Evolutionary conservation across 2,888 invertebrate species (phyloP), one percentile per base, ranked within the genome.

Genomic region (Lissocephala sabroskyi): DNA sequence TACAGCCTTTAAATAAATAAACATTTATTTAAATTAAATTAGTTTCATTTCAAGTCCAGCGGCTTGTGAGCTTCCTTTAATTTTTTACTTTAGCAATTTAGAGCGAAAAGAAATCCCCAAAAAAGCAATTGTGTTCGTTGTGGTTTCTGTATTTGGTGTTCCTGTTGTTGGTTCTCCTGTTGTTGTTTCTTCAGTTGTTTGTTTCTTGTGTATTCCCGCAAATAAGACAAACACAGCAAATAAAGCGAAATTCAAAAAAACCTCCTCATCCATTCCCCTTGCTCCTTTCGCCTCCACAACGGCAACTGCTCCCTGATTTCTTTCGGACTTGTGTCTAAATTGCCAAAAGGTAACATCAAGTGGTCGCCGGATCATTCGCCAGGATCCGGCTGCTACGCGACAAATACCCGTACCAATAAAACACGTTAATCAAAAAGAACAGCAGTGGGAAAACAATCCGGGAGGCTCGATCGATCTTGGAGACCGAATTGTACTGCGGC

Each of bases 361-460:
- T 81, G 67, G 70, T 70, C 58, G 82, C 37, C 35, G 70, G 79
- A 52, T 78, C 62, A 36, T 76, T 78, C 33, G 79, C 74, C 59
- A 82, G 33, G 26, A 82, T 80, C 41, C 84, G 74, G 6, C 84
- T 76, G 74, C 89, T 90, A 60, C 90, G 85, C 46, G 89, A 88
- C 49, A 92, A 85, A 78, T 92, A 93, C 5, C 89, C 89, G 65
- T 88, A 90, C 92, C 94, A 94, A 80, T 94, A 94, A 81, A 92
- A 89, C 47, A 91, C 84, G 82, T 94, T 93, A 62, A 94, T 91
- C 9, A 90, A 86, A 2, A 91, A 80, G 82, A 94, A 94, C 36
- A 90, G 87, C 44, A 92, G 71, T 0, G 94, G 94, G 79, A 94
- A 94, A 19, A 92, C 88, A 32, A 93, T 86, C 33, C 94, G 85